Conservation (phyloP, 1,140 invertebrate species). For the Diabrotica undecimpunctata region DNA sequence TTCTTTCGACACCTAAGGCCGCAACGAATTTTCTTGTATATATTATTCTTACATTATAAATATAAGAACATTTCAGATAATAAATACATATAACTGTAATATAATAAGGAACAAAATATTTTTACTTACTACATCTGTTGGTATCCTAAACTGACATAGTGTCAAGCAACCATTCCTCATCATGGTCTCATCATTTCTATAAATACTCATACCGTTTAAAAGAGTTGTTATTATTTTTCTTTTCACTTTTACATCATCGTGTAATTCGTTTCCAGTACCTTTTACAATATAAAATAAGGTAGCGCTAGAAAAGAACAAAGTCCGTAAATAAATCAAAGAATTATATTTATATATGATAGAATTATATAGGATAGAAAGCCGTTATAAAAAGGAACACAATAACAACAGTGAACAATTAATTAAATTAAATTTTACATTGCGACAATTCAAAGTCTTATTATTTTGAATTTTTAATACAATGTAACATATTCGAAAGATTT, state of each 20-base stretch:
- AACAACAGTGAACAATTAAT: too few relatives aligned
- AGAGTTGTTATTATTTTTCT: slow-evolving; percentile 75
- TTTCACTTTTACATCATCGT: slow-evolving; percentile 65
- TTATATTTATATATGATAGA: too few relatives aligned
- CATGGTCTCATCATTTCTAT: slow-evolving; percentile 84
- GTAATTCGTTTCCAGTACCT: slow-evolving; percentile 67
- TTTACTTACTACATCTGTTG: slow-evolving; percentile 83
- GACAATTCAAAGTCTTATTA: too few relatives aligned
- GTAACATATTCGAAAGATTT: too few relatives aligned
- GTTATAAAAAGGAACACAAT: too few relatives aligned
- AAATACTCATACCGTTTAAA: slow-evolving; percentile 83
- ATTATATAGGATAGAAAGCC: too few relatives aligned
- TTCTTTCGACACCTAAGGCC: neutral
- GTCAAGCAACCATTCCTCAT: slow-evolving; percentile 93
- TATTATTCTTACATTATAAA: neutral
- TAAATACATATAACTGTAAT: too few relatives aligned
- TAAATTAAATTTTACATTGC: too few relatives aligned
- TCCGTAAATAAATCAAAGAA: neutral
- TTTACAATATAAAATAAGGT: slow-evolving; percentile 94
- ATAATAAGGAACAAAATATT: neutral
- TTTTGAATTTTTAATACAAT: too few relatives aligned
- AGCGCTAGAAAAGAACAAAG: slow-evolving; percentile 61
- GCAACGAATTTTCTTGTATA: too few relatives aligned
- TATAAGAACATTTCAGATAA: neutral
- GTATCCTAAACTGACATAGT: slow-evolving; percentile 92